Evolutionary conservation across 2,888 invertebrate genomes (phyloP), one percentile per base, ranked within the genome.

Genomic region (Netelia fuscicornis): DNA sequence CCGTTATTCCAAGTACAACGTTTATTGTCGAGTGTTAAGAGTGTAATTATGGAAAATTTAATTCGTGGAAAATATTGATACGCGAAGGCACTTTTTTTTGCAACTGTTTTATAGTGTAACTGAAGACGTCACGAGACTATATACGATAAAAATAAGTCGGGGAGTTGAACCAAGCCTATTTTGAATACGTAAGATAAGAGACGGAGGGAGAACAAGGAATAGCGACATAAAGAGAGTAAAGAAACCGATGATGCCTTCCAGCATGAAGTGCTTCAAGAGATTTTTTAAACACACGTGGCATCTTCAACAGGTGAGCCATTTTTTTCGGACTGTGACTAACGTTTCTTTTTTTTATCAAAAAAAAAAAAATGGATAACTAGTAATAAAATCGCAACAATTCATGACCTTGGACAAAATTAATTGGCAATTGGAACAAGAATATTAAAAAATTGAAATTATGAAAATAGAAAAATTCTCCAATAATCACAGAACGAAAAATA

Each of bases 201-300:
- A 65, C 3, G 6, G 44, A 20, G 42, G 13, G 54, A 25, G 64
- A 30, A 25, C 3, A 0, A 3, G 30, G 3, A 30, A 30, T 6
- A 77, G 52, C 11, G 10, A 62, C 48, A 44, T 9, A 71, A 13
- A 67, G 44, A 52, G 30, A 30, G 3, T 30, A 30, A 30, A 30
- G 3, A 30, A 30, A 30, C 2, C 8, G 75, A 60, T 68, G 78
- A 88, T 88, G 86, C 84, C 86, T 60, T 71, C 78, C 58, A 89
- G 81, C 54, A 92, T 92, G 91, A 92, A 87, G 89, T 93, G 90
- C 83, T 93, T 93, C 87, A 92, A 92, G 83, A 91, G 86, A 71
- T 92, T 93, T 74, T 93, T 93, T 86, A 93, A 92, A 84, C 93
- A 91, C 79, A 93, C 93, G 70, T 93, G 93, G 93, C 92, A 92